A percentile compares a stretch with the other conserved stretches of the same genome.
phyloP scores from a whole-genome alignment of 2,888 invertebrate genomes.

The Eupithecia subumbrata region DNA sequence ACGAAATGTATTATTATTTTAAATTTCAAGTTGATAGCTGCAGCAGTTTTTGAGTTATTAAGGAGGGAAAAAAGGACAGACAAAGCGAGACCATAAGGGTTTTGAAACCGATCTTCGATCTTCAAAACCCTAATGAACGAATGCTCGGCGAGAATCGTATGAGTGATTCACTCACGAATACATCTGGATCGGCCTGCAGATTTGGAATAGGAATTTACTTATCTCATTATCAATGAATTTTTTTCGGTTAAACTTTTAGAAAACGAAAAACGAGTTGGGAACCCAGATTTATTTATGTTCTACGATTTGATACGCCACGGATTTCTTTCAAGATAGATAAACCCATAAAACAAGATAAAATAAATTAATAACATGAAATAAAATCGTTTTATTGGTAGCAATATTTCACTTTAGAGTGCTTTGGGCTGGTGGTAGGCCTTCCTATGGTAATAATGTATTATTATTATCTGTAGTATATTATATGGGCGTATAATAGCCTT shows the following conservation, averaged over 20 bases:
- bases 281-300: constrained; percentile 3
- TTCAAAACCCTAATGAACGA: no score
- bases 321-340: constrained; percentile 4
- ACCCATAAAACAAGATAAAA: constrained; percentile 19
- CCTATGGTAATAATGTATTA: neutral
- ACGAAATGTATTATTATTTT: no score
- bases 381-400: constrained; percentile 28
- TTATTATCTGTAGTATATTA: constrained; percentile 27
- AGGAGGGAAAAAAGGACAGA: no score
- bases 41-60: no score
- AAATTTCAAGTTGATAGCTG: no score
- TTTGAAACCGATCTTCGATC: no score
- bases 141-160: neutral
- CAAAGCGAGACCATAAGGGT: no score
- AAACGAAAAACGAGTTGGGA: neutral
- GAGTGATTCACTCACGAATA: no score
- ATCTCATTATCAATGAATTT: no score
- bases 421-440: neutral
- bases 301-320: neutral
- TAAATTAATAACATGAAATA: constrained; percentile 36
- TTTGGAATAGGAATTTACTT: no score
- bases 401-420: constrained; percentile 7
- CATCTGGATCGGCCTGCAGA: no score
- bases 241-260: neutral
- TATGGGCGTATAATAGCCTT: constrained; percentile 69